Evolutionary conservation across 2,888 invertebrate species (phyloP), one percentile per base, ranked within the genome.

Genomic region (Mythimna lalbum): DNA sequence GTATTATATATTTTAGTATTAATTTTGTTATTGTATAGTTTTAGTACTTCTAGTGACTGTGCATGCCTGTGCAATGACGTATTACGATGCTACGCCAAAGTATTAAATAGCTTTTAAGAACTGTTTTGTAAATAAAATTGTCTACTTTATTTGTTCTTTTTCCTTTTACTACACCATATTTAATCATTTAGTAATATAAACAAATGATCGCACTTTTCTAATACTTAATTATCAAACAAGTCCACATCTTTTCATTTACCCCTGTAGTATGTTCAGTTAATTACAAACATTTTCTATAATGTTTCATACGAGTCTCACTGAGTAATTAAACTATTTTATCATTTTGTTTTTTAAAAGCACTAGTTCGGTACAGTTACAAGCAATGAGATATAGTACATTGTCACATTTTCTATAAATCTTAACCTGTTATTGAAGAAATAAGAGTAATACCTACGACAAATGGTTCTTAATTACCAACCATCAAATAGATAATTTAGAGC

Each of bases 41-140:
- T 82, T 88, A 83, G 66, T 81, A n/a, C 43, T 43, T 49, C 9
- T 49, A 49, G 4, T n/a, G 69, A 84, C 69, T 82, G 64, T 80
- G 82, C 78, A 82, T 80, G 81, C 78, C 80, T 83, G 81, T 86
- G 84, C 83, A 86, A 86, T 84, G 85, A 76, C 72, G 59, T 76
- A 72, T 69, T 81, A 80, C 73, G 77, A 83, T 80, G 85, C 76
- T 84, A 84, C 76, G 86, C 89, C 88, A 90, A 90, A 90, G 81
- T 90, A 87, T 89, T 85, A 78, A 76, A 81, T 86, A 84, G 78
- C 78, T 76, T 80, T 67, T 86, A 86, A 86, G 77, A 81, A 84
- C 84, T 90, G 90, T 90, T 90, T 90, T 91, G 89, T 92, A 92
- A 90, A 92, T 92, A 91, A 92, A 92, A 85, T 77, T 78, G 63